phyloP scores from a whole-genome alignment of 2,888 invertebrate species.

The Brenthis ino region DNA sequence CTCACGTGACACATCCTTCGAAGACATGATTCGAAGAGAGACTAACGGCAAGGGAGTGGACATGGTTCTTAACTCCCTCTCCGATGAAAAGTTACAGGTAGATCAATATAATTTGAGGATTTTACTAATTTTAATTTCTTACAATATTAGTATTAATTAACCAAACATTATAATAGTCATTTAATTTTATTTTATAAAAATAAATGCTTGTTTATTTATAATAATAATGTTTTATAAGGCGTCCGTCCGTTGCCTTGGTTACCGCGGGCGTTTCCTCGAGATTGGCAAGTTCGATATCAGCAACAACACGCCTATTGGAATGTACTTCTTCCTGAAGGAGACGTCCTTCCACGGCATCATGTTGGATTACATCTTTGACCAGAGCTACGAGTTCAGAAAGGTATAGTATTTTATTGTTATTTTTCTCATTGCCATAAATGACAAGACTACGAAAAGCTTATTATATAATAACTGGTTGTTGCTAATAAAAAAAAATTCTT shows the following conservation, averaged over 20 bases:
- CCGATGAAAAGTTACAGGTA: slow-evolving; percentile 93
- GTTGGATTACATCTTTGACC: slow-evolving; percentile 77
- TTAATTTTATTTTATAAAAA: too few species aligned
- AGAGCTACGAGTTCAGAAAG: slow-evolving; percentile 65
- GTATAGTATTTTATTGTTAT: slow-evolving; percentile 44
- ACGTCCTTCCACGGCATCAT: slow-evolving; percentile 82
- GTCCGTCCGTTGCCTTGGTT: slow-evolving; percentile 77
- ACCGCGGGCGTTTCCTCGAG: slow-evolving; percentile 87
- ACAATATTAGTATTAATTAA: not conserved
- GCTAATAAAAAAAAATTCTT: too few species aligned
- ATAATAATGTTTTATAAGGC: slow-evolving; percentile 53
- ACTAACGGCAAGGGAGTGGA: slow-evolving; percentile 95
- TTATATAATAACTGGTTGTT: too few species aligned
- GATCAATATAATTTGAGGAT: not conserved
- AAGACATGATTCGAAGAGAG: slow-evolving; percentile 89
- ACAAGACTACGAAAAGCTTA: too few species aligned
- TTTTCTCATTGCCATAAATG: not conserved
- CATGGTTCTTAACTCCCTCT: slow-evolving; percentile 93
- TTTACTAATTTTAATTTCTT: not conserved
- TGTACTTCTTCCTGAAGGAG: slow-evolving; percentile 86
- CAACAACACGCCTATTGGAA: slow-evolving; percentile 84
- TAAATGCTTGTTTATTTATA: not conserved
- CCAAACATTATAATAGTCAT: not conserved
- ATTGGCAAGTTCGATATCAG: slow-evolving; percentile 90
- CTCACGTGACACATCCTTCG: slow-evolving; percentile 93